Percentiles rank a stretch among this genome's conserved stretches.
Evolutionary conservation across 1,140 invertebrate genomes (phyloP).

Genomic region (Melipona quadrifasciata): DNA sequence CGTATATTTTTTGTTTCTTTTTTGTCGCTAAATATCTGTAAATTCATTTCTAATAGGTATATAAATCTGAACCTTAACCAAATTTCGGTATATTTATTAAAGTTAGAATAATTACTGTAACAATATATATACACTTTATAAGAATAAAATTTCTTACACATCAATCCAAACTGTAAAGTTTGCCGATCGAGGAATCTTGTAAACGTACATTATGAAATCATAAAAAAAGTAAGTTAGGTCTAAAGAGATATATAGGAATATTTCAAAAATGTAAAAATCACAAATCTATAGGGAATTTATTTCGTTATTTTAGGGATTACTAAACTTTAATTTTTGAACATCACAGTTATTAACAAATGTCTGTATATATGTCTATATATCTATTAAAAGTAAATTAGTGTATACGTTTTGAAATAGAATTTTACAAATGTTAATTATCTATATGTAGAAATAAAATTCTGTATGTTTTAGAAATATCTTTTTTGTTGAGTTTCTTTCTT

Average conservation of each 20-base stretch:
- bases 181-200: not conserved
- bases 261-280: not conserved
- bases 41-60: not conserved
- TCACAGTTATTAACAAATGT: not conserved
- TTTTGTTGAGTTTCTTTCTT: slow-evolving; percentile 12
- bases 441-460: not conserved
- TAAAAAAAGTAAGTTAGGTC: not conserved
- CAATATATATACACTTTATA: not conserved
- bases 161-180: not conserved
- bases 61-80: not conserved
- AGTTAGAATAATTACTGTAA: not conserved
- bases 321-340: not conserved
- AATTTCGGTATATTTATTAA: not conserved
- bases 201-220: not conserved
- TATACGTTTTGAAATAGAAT: not conserved
- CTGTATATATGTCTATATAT: not conserved
- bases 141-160: not conserved
- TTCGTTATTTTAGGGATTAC: not conserved
- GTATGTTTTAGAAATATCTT: no score
- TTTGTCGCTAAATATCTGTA: not conserved
- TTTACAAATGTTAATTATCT: not conserved
- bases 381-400: not conserved
- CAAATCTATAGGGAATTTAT: slow-evolving; percentile 19
- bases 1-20: not conserved
- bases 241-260: not conserved